A percentile compares a stretch with the other conserved stretches of the same genome.
Conservation (phyloP, 2,888 invertebrate species). For the Siphonodentalium dalli region DNA sequence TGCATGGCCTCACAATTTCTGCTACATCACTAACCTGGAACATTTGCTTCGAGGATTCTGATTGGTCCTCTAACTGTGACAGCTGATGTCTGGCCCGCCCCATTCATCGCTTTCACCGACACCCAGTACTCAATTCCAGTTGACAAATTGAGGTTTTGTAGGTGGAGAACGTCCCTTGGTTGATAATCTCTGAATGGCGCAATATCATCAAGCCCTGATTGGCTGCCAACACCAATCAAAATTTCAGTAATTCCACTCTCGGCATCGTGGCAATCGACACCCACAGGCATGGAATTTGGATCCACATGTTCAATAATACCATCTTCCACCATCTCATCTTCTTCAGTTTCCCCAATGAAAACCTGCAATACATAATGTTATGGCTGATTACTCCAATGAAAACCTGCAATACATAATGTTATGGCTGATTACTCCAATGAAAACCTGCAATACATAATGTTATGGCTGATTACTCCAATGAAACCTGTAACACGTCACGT, state of each 20-base stretch:
- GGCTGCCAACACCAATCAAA: conserved; percentile 18
- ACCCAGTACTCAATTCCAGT: conserved; percentile 23
- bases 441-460: too few relatives aligned
- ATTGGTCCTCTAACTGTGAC: conserved; percentile 23
- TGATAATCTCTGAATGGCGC: conserved; percentile 18
- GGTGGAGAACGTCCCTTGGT: conserved; percentile 16
- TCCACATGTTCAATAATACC: conserved; percentile 18
- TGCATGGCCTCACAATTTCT: conserved; percentile 32
- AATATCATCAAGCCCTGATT: conserved; percentile 8
- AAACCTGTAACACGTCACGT: too few relatives aligned
- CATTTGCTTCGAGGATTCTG: conserved; percentile 23
- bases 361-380: conserved; percentile 14
- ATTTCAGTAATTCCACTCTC: conserved; percentile 20
- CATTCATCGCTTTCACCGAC: conserved; percentile 21
- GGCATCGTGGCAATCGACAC: conserved; percentile 19
- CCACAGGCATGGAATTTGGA: conserved; percentile 8
- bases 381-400: too few relatives aligned
- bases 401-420: too few relatives aligned
- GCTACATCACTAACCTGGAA: conserved; percentile 35
- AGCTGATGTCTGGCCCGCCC: conserved; percentile 21
- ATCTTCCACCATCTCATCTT: conserved; percentile 25
- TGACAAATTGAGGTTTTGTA: conserved; percentile 27
- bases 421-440: too few relatives aligned
- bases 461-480: too few relatives aligned
- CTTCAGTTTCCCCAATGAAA: conserved; percentile 19